Percentiles rank a stretch among this genome's conserved stretches.
These are phyloP conservation scores for Panthera tigris DNA, from an alignment of 2,113 vertebrate genomes.

Conservation along the genomic window DNA sequence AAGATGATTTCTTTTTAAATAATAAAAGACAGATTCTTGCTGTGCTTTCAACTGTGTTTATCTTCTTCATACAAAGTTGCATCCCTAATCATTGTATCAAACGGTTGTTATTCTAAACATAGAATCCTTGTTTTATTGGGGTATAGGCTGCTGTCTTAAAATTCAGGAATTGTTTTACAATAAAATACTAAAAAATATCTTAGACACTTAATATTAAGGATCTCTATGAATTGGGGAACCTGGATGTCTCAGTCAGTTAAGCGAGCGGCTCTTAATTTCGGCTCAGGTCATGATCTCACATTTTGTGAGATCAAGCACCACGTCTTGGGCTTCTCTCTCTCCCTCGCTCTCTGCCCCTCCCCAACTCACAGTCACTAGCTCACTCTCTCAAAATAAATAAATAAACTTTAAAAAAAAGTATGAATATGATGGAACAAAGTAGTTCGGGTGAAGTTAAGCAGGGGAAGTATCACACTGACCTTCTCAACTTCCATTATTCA, in stretches of 20 bases:
- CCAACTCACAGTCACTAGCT: too few species aligned
- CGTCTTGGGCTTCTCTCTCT: too few species aligned
- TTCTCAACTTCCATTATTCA: not conserved
- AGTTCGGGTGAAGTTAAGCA: not conserved
- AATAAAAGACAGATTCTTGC: not conserved
- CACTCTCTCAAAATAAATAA: too few species aligned
- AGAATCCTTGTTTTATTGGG: not conserved
- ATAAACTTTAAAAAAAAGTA: too few species aligned
- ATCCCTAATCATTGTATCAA: not conserved
- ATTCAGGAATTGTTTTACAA: not conserved
- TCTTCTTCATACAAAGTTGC: not conserved
- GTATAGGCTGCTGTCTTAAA: not conserved
- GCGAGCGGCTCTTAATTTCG: too few species aligned
- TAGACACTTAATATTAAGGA: not conserved
- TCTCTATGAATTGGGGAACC: not conserved
- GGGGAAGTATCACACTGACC: not conserved
- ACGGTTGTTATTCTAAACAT: constrained; percentile 4
- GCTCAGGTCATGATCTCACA: too few species aligned
- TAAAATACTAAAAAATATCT: not conserved
- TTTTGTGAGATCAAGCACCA: too few species aligned
- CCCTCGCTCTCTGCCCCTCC: too few species aligned
- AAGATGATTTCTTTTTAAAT: not conserved
- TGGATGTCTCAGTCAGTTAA: too few species aligned
- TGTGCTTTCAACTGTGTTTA: not conserved
- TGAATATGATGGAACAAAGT: not conserved